Conservation (phyloP, 2,888 invertebrate species). For the Acanthosepion esculentum region DNA sequence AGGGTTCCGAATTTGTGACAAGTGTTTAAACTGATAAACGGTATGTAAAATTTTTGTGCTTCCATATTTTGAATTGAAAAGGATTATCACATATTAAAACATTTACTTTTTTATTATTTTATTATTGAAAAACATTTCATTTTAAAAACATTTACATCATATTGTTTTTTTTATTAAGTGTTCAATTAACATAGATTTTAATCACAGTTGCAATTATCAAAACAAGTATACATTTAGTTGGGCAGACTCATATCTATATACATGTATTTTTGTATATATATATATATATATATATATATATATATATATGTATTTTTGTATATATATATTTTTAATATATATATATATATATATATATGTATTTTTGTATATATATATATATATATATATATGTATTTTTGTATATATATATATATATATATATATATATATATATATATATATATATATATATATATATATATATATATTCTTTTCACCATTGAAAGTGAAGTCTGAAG, state of each 20-base stretch:
- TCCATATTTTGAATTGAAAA: background rate
- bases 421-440: background rate
- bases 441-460: too few species aligned
- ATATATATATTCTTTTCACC: too few species aligned
- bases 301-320: background rate
- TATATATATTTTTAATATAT: background rate
- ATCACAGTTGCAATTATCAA: background rate
- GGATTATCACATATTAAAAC: background rate
- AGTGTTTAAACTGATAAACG: background rate
- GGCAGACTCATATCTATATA: background rate
- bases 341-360: constrained; percentile 24
- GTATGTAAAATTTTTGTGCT: background rate
- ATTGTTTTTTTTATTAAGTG: too few species aligned
- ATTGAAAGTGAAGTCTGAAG: too few species aligned
- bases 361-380: background rate
- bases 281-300: background rate
- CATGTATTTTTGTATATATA: background rate
- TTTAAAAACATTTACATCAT: too few species aligned
- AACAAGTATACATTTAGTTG: background rate
- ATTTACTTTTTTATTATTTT: background rate
- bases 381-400: background rate
- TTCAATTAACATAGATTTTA: background rate
- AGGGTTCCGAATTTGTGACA: background rate
- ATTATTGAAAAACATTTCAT: background rate
- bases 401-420: background rate